Conservation (phyloP, 2,797 vertebrate genomes). For the Sciurus vulgaris region DNA sequence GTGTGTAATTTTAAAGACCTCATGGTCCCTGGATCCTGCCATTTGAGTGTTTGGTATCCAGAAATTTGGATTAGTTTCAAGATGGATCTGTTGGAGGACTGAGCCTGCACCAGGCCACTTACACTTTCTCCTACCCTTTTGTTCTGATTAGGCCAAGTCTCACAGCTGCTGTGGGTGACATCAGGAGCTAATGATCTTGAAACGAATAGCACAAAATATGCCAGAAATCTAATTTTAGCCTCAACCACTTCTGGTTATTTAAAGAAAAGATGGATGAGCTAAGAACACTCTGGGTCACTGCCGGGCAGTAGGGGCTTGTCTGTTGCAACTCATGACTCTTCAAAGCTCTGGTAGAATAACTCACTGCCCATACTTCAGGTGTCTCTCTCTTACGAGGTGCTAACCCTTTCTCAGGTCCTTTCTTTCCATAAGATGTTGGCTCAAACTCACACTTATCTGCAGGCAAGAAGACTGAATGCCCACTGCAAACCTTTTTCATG, state of each 20-base stretch:
- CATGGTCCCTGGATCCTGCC: not conserved
- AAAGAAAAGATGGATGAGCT: conserved; percentile 28
- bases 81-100: not conserved
- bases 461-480: not conserved
- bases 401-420: not conserved
- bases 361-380: fast-evolving
- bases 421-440: fast-evolving
- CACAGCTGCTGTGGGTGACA: conserved; percentile 33
- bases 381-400: not conserved
- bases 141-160: not conserved
- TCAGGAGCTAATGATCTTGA: conserved; percentile 55
- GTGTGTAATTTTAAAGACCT: not conserved
- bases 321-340: not conserved
- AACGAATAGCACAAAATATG: conserved; percentile 13
- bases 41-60: not conserved
- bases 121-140: not conserved
- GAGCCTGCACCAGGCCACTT: not conserved
- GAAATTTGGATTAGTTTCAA: not conserved
- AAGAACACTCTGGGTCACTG: not conserved
- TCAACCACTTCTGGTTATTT: not conserved
- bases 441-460: not conserved
- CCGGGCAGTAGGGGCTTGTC: not conserved
- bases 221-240: conserved; percentile 46
- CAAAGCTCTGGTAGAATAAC: not conserved
- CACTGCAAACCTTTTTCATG: no score